Evolutionary conservation across 2,797 vertebrate genomes (phyloP).

Genomic region (Okamejei kenojei): DNA sequence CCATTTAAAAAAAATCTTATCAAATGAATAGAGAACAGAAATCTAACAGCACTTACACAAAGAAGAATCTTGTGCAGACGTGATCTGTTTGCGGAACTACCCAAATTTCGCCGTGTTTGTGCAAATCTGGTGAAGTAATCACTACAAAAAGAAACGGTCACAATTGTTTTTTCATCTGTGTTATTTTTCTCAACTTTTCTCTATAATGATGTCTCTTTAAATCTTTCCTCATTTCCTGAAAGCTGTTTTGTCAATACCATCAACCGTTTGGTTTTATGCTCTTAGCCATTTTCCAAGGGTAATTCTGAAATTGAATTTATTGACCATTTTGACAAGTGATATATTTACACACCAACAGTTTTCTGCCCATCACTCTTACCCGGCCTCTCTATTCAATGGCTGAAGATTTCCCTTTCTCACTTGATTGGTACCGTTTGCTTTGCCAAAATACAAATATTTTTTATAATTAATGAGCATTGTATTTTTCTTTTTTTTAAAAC

Average conservation of each 20-base stretch:
- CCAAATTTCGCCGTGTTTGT: conserved; percentile 87
- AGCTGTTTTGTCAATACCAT: neutral
- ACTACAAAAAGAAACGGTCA: conserved; percentile 53
- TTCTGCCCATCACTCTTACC: neutral
- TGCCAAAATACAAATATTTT: too few species aligned
- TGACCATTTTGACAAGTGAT: neutral
- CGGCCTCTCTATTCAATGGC: neutral
- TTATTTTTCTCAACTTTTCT: neutral
- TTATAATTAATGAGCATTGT: too few species aligned
- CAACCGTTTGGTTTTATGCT: neutral
- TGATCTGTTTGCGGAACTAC: conserved; percentile 83
- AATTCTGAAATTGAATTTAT: too few species aligned
- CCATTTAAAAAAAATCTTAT: neutral
- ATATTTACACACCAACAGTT: neutral
- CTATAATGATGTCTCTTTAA: neutral
- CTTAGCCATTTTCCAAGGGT: neutral
- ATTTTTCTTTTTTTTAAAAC: too few species aligned
- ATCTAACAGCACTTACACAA: conserved; percentile 70
- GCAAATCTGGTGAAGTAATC: conserved; percentile 82
- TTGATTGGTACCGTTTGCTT: neutral
- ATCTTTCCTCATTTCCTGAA: neutral
- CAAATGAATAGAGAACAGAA: neutral
- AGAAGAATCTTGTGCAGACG: conserved; percentile 86
- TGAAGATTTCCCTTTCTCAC: neutral
- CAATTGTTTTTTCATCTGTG: neutral